Base-by-base conservation (phyloP, 2,888 invertebrate genomes). In the Peribatodes rhomboidaria region DNA sequence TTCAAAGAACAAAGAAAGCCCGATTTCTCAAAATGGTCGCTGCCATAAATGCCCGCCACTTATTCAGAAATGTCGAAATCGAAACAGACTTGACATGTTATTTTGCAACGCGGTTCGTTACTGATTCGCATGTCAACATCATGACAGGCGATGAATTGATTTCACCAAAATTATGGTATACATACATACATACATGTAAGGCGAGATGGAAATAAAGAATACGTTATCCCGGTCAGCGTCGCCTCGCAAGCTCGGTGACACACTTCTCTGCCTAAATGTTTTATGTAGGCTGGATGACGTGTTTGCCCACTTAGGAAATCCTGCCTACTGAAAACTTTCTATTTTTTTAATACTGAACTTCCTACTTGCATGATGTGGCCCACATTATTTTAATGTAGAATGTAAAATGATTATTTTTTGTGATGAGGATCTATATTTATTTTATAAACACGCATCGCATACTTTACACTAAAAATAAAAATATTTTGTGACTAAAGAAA, bases 121-220 rank as follows among this genome's bases (percentile, higher is more conserved):
- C 69, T 68, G 68, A 73, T 68, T 71, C 65, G 54, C 65, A 69
- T 73, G 69, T 69, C 69, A 69, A 69, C 69, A 67, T 70, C 68
- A 68, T 67, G 69, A 69, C 65, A 68, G 68, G 61, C 47, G 60
- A 52, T 68, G 68, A 68, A 73, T 69, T 64, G 65, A 72, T 72
- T 73, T 73, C 60, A 73, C 54, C 67, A 59, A 67, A 65, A 66
- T 68, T 50, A 53, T 68, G 67, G 69, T 44, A 54, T 49, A 14
- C 41, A 7, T 22, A 46, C 1, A 3, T 13, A 22, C 20, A n/a
- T 49, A 63, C 67, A 60, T 59, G 59, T 67, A 61, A 59, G 52
- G 44, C 41, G 18, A 41, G 33, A 22, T 61, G 53, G 55, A 66
- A 61, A 47, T 54, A 49, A 59, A 59, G 59, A 56, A 47, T 37